Evolutionary conservation across 2,888 invertebrate genomes (phyloP), one percentile per base, ranked within the genome.

Genomic region (Gymnocheta viridis): DNA sequence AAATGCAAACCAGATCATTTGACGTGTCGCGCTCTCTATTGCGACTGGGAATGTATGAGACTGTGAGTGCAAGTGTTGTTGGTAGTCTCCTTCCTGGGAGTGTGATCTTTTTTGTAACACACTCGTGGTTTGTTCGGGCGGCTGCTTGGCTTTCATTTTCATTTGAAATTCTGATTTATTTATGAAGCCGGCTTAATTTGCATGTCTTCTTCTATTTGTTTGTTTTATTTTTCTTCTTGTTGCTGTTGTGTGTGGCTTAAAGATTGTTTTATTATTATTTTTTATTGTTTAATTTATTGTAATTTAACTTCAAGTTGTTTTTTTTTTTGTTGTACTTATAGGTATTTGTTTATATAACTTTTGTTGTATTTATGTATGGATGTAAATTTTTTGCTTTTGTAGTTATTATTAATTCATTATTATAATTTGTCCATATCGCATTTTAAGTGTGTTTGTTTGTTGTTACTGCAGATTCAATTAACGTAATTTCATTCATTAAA

Each of bases 111-210:
- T 9, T 27, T 62, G n/a, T 14, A 62, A 6, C 14, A 38, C 64
- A 27, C n/a, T 6, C 12, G 19, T 9, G n/a, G 27, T 27, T 19
- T 47, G 24, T 12, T 10, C n/a, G 60, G 44, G 17, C 17, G n/a
- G 9, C 17, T 32, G n/a, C 22, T 9, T 14, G 12, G 12, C 12
- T 66, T 41, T 66, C 54, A 24, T 12, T 66, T 66, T 54, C 66
- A 19, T 66, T 76, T 76, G 10, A 69, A 69, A 77, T 69, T 67
- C 79, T 83, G 69, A 76, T 70, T 83, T 83, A 78, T 78, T 78
- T 79, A 74, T 73, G 49, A 77, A 73, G 81, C 81, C 84, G 84
- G 81, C 81, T 78, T 81, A 60, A 84, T 84, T 84, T 78, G 84
- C 84, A 84, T 84, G 77, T 62, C 77, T 60, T 84, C 81, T 77